Percentiles rank a stretch among this genome's conserved stretches.
phyloP scores from a whole-genome alignment of 2,797 vertebrate species.

The Lagocephalus sceleratus region DNA sequence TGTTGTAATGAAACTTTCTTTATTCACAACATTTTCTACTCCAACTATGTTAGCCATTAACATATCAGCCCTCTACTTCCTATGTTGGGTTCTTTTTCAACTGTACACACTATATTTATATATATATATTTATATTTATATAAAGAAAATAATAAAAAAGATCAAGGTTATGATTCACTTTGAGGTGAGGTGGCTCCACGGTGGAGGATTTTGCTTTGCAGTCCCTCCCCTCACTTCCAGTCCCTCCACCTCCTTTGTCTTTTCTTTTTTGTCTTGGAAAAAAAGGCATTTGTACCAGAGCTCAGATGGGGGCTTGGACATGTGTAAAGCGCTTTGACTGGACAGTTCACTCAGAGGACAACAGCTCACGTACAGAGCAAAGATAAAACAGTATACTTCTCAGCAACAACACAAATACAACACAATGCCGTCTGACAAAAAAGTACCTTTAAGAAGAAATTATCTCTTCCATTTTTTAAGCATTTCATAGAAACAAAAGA shows the following conservation, averaged over 20 bases:
- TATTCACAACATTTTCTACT: conserved; percentile 79
- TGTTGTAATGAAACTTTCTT: conserved; percentile 60
- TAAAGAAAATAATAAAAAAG: conserved; percentile 47
- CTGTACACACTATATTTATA: conserved; percentile 83
- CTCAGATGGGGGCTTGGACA: conserved; percentile 70
- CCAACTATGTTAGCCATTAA: conserved; percentile 80
- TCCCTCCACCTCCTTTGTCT: conserved; percentile 24
- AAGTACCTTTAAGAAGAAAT: conserved; percentile 63
- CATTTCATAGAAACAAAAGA: conserved; percentile 83
- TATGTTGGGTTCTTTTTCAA: conserved; percentile 69
- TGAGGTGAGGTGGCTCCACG: conserved; percentile 61
- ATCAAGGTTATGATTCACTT: conserved; percentile 78
- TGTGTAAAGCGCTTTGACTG: conserved; percentile 79
- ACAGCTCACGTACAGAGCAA: conserved; percentile 77
- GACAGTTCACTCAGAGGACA: conserved; percentile 75
- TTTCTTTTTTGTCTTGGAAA: conserved; percentile 49
- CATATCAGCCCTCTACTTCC: conserved; percentile 76
- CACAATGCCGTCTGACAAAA: conserved; percentile 69
- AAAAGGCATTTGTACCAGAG: conserved; percentile 82
- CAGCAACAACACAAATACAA: conserved; percentile 76
- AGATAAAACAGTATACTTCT: conserved; percentile 67
- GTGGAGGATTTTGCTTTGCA: conserved; percentile 47
- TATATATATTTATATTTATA: conserved; percentile 71
- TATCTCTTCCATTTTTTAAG: conserved; percentile 64
- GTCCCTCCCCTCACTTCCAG: conserved; percentile 64